Evolutionary conservation across 2,888 invertebrate species (phyloP).

Genomic region (Sussaba pulchella): DNA sequence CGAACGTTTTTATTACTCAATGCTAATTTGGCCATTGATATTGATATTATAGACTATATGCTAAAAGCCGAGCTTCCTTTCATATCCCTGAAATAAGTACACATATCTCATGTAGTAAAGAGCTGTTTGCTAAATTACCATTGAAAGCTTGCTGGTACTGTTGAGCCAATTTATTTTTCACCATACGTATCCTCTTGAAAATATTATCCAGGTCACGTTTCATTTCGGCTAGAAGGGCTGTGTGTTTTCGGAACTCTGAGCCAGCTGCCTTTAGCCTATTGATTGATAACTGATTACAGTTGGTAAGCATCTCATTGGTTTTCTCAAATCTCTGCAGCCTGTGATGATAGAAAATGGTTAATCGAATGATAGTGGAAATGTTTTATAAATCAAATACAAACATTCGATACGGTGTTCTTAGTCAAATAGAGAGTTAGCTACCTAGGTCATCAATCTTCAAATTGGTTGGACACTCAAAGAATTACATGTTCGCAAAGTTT

Average conservation of each 20-base stretch:
- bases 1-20: too few relatives aligned
- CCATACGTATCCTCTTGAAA: slow-evolving; percentile 94
- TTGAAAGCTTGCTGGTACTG: slow-evolving; percentile 83
- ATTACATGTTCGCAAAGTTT: too few relatives aligned
- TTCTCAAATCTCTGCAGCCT: slow-evolving; percentile 99
- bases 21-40: too few relatives aligned
- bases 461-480: too few relatives aligned
- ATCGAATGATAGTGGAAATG: slow-evolving; percentile 12
- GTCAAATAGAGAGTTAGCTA: neutral
- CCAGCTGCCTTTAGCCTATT: slow-evolving; percentile 94
- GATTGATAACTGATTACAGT: slow-evolving; percentile 97
- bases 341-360: slow-evolving; percentile 73
- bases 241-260: slow-evolving; percentile 96
- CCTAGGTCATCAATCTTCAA: too few relatives aligned
- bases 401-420: neutral
- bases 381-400: neutral
- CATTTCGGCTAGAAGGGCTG: slow-evolving; percentile 94
- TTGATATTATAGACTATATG: too few relatives aligned
- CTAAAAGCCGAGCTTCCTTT: too few relatives aligned
- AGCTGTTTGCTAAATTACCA: slow-evolving; percentile 71
- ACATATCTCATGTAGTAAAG: too few relatives aligned
- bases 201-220: slow-evolving; percentile 97
- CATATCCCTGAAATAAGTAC: too few relatives aligned
- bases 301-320: slow-evolving; percentile 99
- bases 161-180: slow-evolving; percentile 92